Base-by-base conservation (phyloP, 53 echinoderm and acorn worm genomes). In the Zoroaster sp. region DNA sequence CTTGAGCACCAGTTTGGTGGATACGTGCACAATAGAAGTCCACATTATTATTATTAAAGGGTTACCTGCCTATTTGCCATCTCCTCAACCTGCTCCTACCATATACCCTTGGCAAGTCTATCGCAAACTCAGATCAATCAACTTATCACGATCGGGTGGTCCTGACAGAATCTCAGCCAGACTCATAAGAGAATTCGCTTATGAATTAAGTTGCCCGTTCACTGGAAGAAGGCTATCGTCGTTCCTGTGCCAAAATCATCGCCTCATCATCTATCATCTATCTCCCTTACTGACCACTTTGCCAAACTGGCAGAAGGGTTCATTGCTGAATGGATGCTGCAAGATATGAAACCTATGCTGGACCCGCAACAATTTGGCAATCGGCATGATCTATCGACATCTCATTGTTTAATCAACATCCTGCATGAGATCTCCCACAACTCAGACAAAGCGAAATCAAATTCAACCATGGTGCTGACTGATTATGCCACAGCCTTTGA, bases 221-320 rank as follows among this genome's bases (percentile, higher is more conserved):
- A n/a, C n/a, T n/a, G n/a, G n/a, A n/a, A n/a, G n/a, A n/a, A n/a
- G n/a, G n/a, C n/a, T n/a, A n/a, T n/a, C n/a, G n/a, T n/a, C n/a
- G n/a, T 25, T 78, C 15, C n/a, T n/a, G n/a, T n/a, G n/a, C n/a
- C n/a, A n/a, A n/a, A n/a, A n/a, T n/a, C n/a, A n/a, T n/a, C n/a
- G n/a, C n/a, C n/a, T n/a, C n/a, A n/a, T n/a, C n/a, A n/a, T n/a
- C n/a, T n/a, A n/a, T 43, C 72, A 9, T 73, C 87, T 2, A 86
- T 86, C 5, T 86, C 87, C 11, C 73, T 86, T 17, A 74, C 74
- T 8, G 39, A 63, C 33, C 87, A 86, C 23, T 86, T 86, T 72
- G 87, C 87, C 7, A 86, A 86, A 86, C 32, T 86, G 5, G 87
- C 87, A 13, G 87, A 86, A 52, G 69, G 87, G 39, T 86, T 72